Evolutionary conservation across 2,113 vertebrate genomes (phyloP).

Genomic region (Ia io): DNA sequence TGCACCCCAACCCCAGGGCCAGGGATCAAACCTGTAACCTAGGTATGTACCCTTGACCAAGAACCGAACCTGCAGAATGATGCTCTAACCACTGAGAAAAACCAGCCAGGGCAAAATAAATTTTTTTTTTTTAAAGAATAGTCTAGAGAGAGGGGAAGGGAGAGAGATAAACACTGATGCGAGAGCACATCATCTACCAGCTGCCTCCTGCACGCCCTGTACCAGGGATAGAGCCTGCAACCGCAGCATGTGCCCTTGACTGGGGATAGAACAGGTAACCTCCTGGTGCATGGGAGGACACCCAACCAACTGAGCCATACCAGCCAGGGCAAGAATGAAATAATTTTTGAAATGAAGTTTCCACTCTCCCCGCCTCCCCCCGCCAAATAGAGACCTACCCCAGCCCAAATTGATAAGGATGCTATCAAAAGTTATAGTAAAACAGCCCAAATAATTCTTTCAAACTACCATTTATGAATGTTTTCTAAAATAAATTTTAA

Average conservation of each 20-base stretch:
- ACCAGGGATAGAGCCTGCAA: neutral
- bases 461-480: neutral
- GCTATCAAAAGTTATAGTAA: neutral
- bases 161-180: neutral
- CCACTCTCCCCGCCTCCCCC: neutral
- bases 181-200: neutral
- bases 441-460: neutral
- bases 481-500: slow-evolving; percentile 11
- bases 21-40: too few species aligned
- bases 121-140: neutral
- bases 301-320: neutral
- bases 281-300: neutral
- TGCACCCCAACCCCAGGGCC: too few species aligned
- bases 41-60: too few species aligned
- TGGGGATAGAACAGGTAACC: neutral
- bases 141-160: neutral
- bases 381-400: neutral
- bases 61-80: too few species aligned
- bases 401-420: neutral
- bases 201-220: neutral
- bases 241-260: too few species aligned
- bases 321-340: neutral
- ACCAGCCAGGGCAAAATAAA: too few species aligned
- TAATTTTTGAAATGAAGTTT: neutral
- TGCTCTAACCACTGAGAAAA: too few species aligned